phyloP scores from a whole-genome alignment of 2,797 vertebrate species.

The Schizothorax lantsangensis region DNA sequence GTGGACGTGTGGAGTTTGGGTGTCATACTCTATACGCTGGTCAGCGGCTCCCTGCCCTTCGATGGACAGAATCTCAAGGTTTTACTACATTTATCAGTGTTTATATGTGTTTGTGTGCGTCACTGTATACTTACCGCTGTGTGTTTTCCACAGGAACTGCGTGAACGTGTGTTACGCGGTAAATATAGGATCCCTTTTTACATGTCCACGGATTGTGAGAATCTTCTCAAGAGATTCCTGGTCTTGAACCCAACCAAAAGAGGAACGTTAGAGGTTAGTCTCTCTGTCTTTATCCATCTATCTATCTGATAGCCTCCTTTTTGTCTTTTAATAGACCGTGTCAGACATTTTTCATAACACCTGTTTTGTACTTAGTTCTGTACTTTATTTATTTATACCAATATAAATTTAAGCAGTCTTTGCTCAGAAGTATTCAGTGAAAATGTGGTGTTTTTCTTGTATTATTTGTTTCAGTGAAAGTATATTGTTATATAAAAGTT shows the following conservation, averaged over 20 bases:
- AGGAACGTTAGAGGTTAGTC: conserved; percentile 95
- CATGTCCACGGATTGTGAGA: conserved; percentile 99
- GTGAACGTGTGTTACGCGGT: conserved; percentile 94
- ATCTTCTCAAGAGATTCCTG: conserved; percentile 97
- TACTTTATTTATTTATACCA: no score
- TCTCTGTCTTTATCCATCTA: not conserved
- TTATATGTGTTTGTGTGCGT: not conserved
- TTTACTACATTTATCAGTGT: not conserved
- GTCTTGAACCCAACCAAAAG: conserved; percentile 97
- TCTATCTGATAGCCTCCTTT: not conserved
- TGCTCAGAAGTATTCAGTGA: not conserved
- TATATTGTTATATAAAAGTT: not conserved
- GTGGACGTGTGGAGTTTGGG: conserved; percentile 99
- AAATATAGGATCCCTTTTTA: conserved; percentile 99
- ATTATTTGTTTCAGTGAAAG: not conserved
- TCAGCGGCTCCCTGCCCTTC: conserved; percentile 97
- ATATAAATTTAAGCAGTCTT: not conserved
- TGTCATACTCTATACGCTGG: conserved; percentile 96
- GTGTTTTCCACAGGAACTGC: conserved; percentile 84
- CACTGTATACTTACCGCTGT: conserved; percentile 14
- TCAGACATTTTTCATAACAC: not conserved
- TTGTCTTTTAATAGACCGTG: conserved; percentile 14
- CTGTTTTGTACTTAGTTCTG: not conserved
- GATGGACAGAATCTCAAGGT: conserved; percentile 99
- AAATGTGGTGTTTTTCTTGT: not conserved